Percentiles rank a stretch among this genome's conserved stretches.
Evolutionary conservation across 2,113 vertebrate species (phyloP).

Genomic region (Raja brachyura): DNA sequence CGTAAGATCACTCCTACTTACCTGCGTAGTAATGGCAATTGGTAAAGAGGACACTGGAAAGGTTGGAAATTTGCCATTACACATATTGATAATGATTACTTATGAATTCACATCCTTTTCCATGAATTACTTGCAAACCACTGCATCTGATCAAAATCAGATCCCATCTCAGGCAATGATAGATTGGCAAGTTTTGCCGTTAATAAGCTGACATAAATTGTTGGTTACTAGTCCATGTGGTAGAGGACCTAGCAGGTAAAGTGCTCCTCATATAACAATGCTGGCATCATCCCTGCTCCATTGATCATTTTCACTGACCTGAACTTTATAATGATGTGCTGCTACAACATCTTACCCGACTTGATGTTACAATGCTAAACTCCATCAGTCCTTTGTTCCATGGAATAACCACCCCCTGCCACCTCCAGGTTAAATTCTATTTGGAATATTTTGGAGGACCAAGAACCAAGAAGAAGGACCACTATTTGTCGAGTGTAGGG

Average conservation of each 20-base stretch:
- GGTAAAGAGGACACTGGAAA: no score
- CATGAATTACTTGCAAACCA: background rate
- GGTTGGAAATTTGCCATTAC: no score
- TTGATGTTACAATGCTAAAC: background rate
- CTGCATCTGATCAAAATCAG: background rate
- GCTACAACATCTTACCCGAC: background rate
- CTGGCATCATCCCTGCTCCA: background rate
- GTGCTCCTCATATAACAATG: background rate
- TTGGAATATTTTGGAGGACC: no score
- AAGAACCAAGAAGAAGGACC: no score
- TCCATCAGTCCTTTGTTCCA: background rate
- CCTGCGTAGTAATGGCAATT: no score
- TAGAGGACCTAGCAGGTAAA: background rate
- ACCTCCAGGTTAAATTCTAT: no score
- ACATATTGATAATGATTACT: background rate
- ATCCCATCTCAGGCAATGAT: background rate
- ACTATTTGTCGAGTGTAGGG: slow-evolving; percentile 12
- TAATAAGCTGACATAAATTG: background rate
- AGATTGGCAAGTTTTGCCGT: background rate
- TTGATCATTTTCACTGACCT: background rate
- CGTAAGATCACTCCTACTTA: no score
- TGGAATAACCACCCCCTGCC: background rate
- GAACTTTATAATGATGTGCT: background rate
- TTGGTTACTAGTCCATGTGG: background rate
- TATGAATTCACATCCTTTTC: background rate